These are phyloP conservation scores for Pseudomyrmex sp. DNA, from an alignment of 1,140 invertebrate genomes.

Conservation along the genomic window DNA sequence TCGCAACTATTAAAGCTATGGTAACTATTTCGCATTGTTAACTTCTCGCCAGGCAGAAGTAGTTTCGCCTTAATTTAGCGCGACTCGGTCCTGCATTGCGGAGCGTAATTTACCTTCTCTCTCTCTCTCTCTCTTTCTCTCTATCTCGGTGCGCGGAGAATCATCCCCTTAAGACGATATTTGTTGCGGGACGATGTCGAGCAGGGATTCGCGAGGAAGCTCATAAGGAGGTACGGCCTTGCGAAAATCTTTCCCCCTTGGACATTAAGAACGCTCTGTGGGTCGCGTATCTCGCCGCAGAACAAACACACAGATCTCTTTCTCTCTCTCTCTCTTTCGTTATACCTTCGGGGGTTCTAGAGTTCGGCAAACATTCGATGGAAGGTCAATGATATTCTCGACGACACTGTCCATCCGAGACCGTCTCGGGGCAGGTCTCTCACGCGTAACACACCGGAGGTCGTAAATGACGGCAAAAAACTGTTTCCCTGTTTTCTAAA, in stretches of 20 bases:
- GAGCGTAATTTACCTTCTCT: constrained; percentile 32
- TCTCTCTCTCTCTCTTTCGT: constrained; percentile 20
- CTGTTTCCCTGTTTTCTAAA: constrained; percentile 61
- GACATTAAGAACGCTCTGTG: constrained; percentile 48
- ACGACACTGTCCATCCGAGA: constrained; percentile 23
- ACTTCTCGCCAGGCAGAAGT: constrained; percentile 35
- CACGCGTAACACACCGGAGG: constrained; percentile 2
- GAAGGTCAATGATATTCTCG: constrained; percentile 51
- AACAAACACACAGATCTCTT: constrained; percentile 37
- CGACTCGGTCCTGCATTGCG: constrained; percentile 34
- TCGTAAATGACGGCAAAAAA: constrained; percentile 24
- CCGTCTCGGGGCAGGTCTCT: constrained; percentile 17
- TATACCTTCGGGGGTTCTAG: constrained; percentile 30
- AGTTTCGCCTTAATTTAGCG: constrained; percentile 51
- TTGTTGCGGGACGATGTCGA: constrained; percentile 37
- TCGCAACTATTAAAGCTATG: constrained; percentile 29
- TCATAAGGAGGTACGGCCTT: constrained; percentile 44
- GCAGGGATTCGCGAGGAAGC: constrained; percentile 27
- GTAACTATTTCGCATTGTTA: constrained; percentile 55
- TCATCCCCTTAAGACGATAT: constrained; percentile 45
- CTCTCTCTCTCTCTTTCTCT: too few relatives aligned
- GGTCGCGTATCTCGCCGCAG: constrained; percentile 46
- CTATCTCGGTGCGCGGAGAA: not conserved
- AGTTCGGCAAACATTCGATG: constrained; percentile 64
- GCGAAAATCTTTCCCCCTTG: constrained; percentile 47